Conservation (phyloP, 2,888 invertebrate species). For the Andrena haemorrhoa region DNA sequence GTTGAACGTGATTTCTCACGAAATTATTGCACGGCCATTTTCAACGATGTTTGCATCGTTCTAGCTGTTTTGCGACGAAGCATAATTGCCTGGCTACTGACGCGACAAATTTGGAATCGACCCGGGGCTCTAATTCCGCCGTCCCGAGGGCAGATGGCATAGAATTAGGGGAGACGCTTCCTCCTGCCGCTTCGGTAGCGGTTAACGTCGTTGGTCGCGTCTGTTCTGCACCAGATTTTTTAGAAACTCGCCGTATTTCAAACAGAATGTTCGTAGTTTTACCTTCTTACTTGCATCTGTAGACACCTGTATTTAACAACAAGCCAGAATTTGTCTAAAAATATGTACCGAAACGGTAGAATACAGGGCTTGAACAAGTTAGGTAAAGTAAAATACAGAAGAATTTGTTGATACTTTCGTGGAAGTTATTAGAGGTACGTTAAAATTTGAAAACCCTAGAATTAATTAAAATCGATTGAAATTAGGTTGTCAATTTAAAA, state of each 20-base stretch:
- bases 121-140: slow-evolving; percentile 70
- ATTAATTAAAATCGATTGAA: slow-evolving; percentile 9
- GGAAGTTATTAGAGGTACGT: too few relatives aligned
- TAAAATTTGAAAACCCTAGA: not conserved
- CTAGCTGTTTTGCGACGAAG: slow-evolving; percentile 59
- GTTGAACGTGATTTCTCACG: not conserved
- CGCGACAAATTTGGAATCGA: slow-evolving; percentile 77
- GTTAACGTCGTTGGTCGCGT: not conserved
- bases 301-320: too few relatives aligned
- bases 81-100: slow-evolving; percentile 72
- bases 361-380: too few relatives aligned
- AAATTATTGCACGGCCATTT: slow-evolving; percentile 11
- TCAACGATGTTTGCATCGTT: slow-evolving; percentile 32
- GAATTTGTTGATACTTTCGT: too few relatives aligned
- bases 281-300: too few relatives aligned
- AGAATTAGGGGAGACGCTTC: slow-evolving; percentile 57
- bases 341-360: too few relatives aligned
- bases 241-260: too few relatives aligned
- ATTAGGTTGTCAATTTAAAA: not conserved
- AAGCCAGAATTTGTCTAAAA: too few relatives aligned
- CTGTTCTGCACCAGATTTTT: not conserved
- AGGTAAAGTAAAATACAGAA: too few relatives aligned
- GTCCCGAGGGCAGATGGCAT: slow-evolving; percentile 65
- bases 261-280: too few relatives aligned
- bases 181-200: not conserved